A percentile compares a stretch with the other conserved stretches of the same genome.
Conservation (phyloP, 2,888 invertebrate genomes). For the Tridacna crocea region DNA sequence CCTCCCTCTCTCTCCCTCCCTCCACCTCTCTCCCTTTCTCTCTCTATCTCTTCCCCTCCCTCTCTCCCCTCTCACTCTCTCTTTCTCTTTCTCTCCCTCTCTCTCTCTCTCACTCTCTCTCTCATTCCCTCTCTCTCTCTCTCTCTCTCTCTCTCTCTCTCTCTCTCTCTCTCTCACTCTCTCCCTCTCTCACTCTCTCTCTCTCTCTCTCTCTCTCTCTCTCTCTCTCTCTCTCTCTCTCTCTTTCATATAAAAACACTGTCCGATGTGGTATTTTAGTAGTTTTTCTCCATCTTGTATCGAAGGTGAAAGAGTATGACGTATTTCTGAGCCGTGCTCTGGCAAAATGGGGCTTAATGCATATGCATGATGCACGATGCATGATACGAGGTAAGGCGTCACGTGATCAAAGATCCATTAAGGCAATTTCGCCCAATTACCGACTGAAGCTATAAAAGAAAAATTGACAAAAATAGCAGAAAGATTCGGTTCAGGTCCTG, state of each 20-base stretch:
- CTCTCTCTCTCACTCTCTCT: constrained; percentile 28
- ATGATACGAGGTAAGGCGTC: too few species aligned
- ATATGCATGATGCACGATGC: too few species aligned
- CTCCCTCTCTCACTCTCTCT: neutral
- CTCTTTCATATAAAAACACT: neutral
- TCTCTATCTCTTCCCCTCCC: constrained; percentile 9
- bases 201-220: neutral
- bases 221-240: neutral
- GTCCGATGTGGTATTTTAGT: neutral
- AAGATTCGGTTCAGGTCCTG: too few species aligned
- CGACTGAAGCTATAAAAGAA: too few species aligned
- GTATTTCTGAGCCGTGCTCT: too few species aligned
- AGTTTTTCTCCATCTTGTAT: too few species aligned
- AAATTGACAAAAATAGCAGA: too few species aligned
- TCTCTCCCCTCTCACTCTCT: constrained; percentile 27
- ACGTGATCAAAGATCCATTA: too few species aligned
- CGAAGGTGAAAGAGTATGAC: too few species aligned
- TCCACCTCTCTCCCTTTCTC: neutral
- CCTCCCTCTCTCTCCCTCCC: neutral
- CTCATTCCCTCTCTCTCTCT: constrained; percentile 19
- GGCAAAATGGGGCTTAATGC: too few species aligned
- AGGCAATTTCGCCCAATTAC: too few species aligned
- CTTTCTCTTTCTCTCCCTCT: constrained; percentile 25
- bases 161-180: constrained; percentile 8
- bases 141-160: constrained; percentile 26